Conservation (phyloP, 2,888 invertebrate genomes). For the Onthophagus sagittarius region DNA sequence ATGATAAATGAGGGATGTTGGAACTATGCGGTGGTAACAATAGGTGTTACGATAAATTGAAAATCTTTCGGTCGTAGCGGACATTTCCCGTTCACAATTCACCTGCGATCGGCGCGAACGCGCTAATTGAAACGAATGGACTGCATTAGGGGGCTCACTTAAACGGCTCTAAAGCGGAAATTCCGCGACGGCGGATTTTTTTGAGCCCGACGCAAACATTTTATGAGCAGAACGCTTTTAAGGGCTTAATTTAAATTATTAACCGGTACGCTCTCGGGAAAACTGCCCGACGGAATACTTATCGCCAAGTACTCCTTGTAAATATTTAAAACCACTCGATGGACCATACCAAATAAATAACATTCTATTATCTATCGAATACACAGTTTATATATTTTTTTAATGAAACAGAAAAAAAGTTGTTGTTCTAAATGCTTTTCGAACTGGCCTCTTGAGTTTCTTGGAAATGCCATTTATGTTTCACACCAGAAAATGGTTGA, state of each 20-base stretch:
- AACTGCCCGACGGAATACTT: conserved; percentile 17
- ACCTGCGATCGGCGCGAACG: neutral
- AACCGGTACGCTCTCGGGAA: conserved; percentile 1
- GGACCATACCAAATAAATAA: neutral
- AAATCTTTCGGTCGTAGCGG: neutral
- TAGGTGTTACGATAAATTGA: neutral
- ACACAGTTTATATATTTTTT: neutral
- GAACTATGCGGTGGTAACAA: neutral
- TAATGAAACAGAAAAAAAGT: no score
- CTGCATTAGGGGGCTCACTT: neutral
- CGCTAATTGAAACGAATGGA: neutral
- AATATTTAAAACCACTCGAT: conserved; percentile 1
- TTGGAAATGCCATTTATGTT: no score
- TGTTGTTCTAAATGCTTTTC: no score
- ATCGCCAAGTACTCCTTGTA: neutral
- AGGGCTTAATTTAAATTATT: conserved; percentile 22
- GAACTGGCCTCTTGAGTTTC: no score
- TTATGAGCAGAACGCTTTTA: conserved; percentile 21
- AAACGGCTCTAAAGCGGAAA: neutral
- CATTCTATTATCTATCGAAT: neutral
- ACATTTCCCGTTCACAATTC: neutral
- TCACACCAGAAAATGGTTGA: no score
- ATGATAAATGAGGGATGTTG: neutral
- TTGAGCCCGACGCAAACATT: conserved; percentile 12
- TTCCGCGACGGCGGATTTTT: neutral